Evolutionary conservation across 2,797 vertebrate genomes (phyloP), one percentile per base, ranked within the genome.

Genomic region (Rhinichthys osculus): DNA sequence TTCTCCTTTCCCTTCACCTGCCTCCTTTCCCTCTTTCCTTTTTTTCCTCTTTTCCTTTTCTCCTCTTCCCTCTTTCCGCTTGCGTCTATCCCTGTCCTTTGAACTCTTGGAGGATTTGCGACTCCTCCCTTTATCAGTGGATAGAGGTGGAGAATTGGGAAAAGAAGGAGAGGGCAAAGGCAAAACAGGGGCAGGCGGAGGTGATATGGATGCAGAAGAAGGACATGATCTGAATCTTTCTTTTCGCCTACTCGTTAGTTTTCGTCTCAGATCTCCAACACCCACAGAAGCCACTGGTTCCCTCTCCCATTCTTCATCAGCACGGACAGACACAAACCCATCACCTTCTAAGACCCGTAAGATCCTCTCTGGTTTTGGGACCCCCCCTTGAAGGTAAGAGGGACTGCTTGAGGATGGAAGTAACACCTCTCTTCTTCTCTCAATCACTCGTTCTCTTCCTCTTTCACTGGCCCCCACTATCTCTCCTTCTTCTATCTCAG

Each of bases 401-500:
- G 94, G 93, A 44, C 89, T 93, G 27, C 21, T 93, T 1, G 88
- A 85, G n/a, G 50, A 89, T 1, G 92, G 33, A 4, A 92, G 87
- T 33, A 89, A 52, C 69, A 94, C 93, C 59, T 88, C 94, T 16
- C 87, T 47, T 82, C 91, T 91, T 88, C 93, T 94, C 3, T 77
- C 89, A 33, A 69, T 83, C 27, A 88, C 88, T 64, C 80, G 88
- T 11, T 90, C 95, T 91, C 80, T 92, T 89, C 7, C 92, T 81
- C 91, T 96, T 87, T 91, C 96, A 30, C 90, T 92, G 0, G 94
- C 95, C 10, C 94, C 96, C 0, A 98, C 97, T 1, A 98, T 98
- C 91, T 98, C 98, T 0, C 98, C 98, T 81, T 99, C 98, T 91
- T 99, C 98, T 3, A 98, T 97, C 90, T 98, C 98, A 0, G 96